A percentile compares a stretch with the other conserved stretches of the same genome.
phyloP scores from a whole-genome alignment of 2,113 vertebrate genomes.

The Orcinus orca region DNA sequence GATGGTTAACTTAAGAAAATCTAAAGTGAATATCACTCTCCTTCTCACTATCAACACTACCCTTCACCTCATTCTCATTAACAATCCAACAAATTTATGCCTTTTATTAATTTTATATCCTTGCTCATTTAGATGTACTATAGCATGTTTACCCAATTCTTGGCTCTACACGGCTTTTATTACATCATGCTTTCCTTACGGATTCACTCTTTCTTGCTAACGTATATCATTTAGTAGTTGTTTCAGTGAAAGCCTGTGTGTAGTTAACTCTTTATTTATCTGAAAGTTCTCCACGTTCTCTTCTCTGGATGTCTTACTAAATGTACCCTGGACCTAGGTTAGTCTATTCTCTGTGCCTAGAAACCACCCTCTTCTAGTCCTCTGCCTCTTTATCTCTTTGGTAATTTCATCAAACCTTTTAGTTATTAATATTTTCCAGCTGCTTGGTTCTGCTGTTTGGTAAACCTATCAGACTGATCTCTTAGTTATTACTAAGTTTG shows the following conservation, averaged over 20 bases:
- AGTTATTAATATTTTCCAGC: not conserved
- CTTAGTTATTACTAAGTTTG: not conserved
- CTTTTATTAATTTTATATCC: not conserved
- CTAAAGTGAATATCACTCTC: not conserved
- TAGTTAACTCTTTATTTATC: not conserved
- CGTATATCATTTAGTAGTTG: too few species aligned
- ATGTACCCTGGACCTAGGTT: not conserved
- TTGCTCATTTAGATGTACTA: not conserved
- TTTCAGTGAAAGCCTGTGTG: not conserved
- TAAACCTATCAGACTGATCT: not conserved
- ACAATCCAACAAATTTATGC: not conserved
- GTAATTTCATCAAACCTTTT: not conserved
- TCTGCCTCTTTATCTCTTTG: not conserved
- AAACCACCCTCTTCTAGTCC: not conserved
- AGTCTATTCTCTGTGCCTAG: not conserved
- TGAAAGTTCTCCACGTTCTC: not conserved
- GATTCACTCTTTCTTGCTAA: not conserved
- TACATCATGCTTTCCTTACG: not conserved
- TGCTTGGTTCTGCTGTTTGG: not conserved
- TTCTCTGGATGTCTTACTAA: not conserved
- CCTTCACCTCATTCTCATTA: not conserved
- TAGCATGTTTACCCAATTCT: not conserved
- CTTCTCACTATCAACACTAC: not conserved
- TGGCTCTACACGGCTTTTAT: not conserved
- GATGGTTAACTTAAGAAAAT: not conserved